These are phyloP conservation scores for Centropristis striata DNA, from an alignment of 2,113 vertebrate genomes.

Conservation along the genomic window DNA sequence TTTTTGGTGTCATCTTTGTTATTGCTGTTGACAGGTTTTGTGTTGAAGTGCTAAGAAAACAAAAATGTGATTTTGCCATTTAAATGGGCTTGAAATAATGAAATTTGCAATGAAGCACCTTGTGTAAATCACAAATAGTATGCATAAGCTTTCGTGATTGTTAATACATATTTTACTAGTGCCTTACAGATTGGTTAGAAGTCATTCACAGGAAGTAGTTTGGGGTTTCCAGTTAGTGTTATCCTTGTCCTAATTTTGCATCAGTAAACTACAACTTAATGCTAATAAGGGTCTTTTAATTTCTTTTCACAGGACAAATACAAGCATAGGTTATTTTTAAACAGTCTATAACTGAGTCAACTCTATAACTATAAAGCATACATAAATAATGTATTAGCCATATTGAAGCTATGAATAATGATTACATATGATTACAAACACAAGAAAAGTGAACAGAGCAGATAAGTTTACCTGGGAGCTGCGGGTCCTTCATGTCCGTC, in stretches of 20 bases:
- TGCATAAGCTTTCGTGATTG: too few relatives aligned
- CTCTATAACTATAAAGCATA: not conserved
- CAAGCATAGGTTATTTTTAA: not conserved
- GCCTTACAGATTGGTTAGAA: not conserved
- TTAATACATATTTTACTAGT: not conserved
- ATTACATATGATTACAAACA: not conserved
- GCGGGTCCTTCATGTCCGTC: conserved; percentile 80
- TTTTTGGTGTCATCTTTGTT: too few relatives aligned
- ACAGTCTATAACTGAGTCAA: not conserved
- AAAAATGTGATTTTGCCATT: not conserved
- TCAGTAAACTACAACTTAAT: not conserved
- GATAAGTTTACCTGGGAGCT: conserved; percentile 74
- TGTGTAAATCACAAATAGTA: not conserved
- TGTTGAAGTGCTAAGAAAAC: too few relatives aligned
- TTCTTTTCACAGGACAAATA: too few relatives aligned
- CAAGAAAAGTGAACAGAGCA: not conserved
- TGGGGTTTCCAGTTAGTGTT: not conserved
- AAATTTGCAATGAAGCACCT: not conserved
- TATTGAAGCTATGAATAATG: not conserved
- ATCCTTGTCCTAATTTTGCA: too few relatives aligned
- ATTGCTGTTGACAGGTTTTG: too few relatives aligned
- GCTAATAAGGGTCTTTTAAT: not conserved
- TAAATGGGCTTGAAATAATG: not conserved
- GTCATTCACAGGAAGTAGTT: not conserved
- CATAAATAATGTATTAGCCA: not conserved